Evolutionary conservation across 2,797 vertebrate genomes (phyloP).

Genomic region (Helostoma temminkii): DNA sequence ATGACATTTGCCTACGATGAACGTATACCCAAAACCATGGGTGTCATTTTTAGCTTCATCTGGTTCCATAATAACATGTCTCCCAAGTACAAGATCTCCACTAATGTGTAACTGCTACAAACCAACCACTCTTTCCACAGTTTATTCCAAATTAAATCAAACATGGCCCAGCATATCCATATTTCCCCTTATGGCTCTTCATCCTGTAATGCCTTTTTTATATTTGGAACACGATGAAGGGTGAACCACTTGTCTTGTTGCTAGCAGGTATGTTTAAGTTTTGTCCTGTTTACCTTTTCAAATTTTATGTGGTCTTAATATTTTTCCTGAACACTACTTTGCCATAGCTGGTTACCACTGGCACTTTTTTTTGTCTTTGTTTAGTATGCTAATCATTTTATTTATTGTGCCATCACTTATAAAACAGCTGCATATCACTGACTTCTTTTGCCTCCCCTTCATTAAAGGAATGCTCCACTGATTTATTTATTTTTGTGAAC

Average conservation of each 20-base stretch:
- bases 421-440: constrained; percentile 67
- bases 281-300: constrained; percentile 46
- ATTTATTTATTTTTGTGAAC: constrained; percentile 36
- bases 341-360: constrained; percentile 70
- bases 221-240: constrained; percentile 68
- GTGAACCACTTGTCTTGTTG: constrained; percentile 61
- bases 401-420: constrained; percentile 66
- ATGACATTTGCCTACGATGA: constrained; percentile 91
- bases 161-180: constrained; percentile 66
- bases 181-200: constrained; percentile 56
- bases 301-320: constrained; percentile 50
- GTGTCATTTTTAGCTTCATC: constrained; percentile 92
- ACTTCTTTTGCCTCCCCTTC: constrained; percentile 62
- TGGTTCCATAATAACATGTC: constrained; percentile 94
- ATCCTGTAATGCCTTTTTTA: constrained; percentile 72
- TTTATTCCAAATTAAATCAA: constrained; percentile 63
- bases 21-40: constrained; percentile 90
- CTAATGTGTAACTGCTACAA: constrained; percentile 83
- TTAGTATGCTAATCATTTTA: constrained; percentile 16
- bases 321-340: constrained; percentile 53
- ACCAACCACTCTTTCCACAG: constrained; percentile 47
- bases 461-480: constrained; percentile 69
- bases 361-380: constrained; percentile 53
- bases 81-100: constrained; percentile 91
- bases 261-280: constrained; percentile 62